A percentile compares a stretch with the other conserved stretches of the same genome.
phyloP scores from a whole-genome alignment of 1,140 invertebrate species.

The Hypsibius dujardini region DNA sequence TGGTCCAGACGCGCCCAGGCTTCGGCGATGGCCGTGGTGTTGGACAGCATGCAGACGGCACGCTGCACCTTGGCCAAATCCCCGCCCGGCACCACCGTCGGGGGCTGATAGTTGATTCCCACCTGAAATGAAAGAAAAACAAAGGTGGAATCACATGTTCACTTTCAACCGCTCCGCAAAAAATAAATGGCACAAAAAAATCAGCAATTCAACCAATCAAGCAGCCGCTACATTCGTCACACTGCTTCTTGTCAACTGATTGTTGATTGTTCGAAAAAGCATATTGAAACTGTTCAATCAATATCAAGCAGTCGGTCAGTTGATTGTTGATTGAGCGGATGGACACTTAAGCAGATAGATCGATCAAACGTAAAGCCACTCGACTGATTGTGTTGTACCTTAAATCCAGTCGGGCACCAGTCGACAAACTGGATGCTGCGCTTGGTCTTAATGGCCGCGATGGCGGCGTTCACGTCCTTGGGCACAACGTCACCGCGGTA shows the following conservation, averaged over 20 bases:
- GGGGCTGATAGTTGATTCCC: constrained; percentile 56
- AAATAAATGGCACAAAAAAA: no score
- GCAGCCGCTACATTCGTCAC: no score
- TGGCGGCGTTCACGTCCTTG: constrained; percentile 70
- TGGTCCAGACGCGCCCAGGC: constrained; percentile 58
- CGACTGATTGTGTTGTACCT: constrained; percentile 26
- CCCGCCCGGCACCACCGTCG: constrained; percentile 52
- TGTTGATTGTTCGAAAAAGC: no score
- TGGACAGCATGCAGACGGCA: constrained; percentile 56
- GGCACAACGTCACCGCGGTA: constrained; percentile 57
- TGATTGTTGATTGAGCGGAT: no score
- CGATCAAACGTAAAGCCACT: background rate
- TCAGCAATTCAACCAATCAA: no score
- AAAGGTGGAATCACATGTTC: no score
- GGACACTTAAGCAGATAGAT: background rate
- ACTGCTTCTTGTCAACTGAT: no score
- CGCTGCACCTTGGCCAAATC: constrained; percentile 42
- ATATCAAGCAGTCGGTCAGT: no score
- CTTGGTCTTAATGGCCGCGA: constrained; percentile 63
- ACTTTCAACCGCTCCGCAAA: no score
- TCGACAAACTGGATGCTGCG: constrained; percentile 59
- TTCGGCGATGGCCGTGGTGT: constrained; percentile 61
- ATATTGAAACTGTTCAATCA: no score
- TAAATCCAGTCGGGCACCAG: constrained; percentile 64
- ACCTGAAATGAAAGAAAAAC: constrained; percentile 31